phyloP scores from a whole-genome alignment of 64 coral and sea anemone genomes.

The Montipora capricornis region DNA sequence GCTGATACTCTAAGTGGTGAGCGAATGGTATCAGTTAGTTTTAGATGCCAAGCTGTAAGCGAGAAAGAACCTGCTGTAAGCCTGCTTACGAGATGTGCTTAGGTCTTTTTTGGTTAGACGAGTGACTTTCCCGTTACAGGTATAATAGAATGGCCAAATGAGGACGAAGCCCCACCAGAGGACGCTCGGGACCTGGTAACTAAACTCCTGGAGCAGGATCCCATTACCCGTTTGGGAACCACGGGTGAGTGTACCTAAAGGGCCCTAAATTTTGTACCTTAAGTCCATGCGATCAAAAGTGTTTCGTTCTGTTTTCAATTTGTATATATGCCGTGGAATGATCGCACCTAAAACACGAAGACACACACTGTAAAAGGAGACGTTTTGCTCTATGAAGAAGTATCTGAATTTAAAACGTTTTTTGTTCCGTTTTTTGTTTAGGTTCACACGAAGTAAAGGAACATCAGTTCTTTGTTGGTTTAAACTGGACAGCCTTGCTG shows the following conservation, averaged over 20 bases:
- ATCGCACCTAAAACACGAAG: too few species aligned
- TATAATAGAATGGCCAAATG: conserved; percentile 90
- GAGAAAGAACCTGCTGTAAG: too few species aligned
- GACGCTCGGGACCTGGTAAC: conserved; percentile 87
- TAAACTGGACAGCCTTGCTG: conserved; percentile 91
- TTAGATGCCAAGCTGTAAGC: background rate
- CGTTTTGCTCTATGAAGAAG: too few species aligned
- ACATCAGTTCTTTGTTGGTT: conserved; percentile 80
- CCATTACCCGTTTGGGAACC: conserved; percentile 77
- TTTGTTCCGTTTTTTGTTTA: background rate
- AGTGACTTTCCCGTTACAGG: conserved; percentile 23
- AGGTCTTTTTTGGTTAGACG: background rate
- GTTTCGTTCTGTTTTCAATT: too few species aligned
- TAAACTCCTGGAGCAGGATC: conserved; percentile 87
- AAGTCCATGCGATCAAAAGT: too few species aligned
- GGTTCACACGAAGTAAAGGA: conserved; percentile 91
- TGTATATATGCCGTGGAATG: too few species aligned
- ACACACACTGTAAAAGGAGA: too few species aligned
- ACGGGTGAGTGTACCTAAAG: conserved; percentile 41
- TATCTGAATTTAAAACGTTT: too few species aligned
- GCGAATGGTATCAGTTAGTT: background rate
- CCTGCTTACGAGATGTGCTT: too few species aligned
- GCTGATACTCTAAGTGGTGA: conserved; percentile 97
- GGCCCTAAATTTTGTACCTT: background rate
- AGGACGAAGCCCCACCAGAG: conserved; percentile 85